Conservation (phyloP, 2,888 invertebrate genomes). For the Muschampia plurimacula region DNA sequence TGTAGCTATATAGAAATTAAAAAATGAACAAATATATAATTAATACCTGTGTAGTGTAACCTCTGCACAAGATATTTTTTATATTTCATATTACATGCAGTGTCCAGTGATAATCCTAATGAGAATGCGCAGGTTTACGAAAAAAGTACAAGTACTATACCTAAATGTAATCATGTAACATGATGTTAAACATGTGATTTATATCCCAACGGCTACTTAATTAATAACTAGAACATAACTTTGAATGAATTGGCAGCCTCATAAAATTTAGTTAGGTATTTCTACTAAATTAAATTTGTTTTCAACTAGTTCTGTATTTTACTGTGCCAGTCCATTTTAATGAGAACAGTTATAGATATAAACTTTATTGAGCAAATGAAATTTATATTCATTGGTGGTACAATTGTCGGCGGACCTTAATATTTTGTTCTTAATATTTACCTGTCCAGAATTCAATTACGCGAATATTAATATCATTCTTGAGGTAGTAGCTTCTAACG, state of each 20-base stretch:
- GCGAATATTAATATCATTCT: background rate
- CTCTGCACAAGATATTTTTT: no score
- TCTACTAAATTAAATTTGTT: conserved; percentile 12
- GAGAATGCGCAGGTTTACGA: no score
- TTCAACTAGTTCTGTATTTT: conserved; percentile 9
- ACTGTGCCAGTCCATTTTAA: conserved; percentile 9
- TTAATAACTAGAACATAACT: conserved; percentile 3
- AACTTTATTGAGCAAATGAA: background rate
- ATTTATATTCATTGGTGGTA: conserved; percentile 5
- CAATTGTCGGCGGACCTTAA: background rate
- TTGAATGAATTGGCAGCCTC: conserved; percentile 6
- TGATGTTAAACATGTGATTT: background rate
- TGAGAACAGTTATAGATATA: conserved; percentile 13
- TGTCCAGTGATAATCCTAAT: no score
- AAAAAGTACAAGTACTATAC: no score
- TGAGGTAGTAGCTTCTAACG: background rate
- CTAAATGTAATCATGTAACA: no score
- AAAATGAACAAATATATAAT: no score
- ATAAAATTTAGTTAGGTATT: conserved; percentile 11
- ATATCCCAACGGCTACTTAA: background rate
- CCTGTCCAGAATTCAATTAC: conserved; percentile 10
- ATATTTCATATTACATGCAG: no score
- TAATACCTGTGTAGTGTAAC: no score
- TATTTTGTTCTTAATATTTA: conserved; percentile 3
- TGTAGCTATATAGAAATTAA: no score